Evolutionary conservation across 2,888 invertebrate genomes (phyloP).

Genomic region (Eristalis arbustorum): DNA sequence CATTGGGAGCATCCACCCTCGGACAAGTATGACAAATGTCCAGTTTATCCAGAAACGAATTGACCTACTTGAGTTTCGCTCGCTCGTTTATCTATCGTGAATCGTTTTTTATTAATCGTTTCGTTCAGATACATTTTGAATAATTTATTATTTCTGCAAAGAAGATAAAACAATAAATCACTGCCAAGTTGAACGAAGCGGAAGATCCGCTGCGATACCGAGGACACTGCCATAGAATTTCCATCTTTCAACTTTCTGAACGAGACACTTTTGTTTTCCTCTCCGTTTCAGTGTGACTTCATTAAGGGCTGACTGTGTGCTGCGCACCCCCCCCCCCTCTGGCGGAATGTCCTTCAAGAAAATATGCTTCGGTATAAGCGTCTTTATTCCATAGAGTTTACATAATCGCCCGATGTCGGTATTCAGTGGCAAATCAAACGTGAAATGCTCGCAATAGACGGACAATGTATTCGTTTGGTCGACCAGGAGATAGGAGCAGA

Average conservation of each 20-base stretch:
- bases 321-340: neutral
- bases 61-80: neutral
- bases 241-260: slow-evolving; percentile 26
- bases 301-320: slow-evolving; percentile 1
- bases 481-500: neutral
- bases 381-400: slow-evolving; percentile 10
- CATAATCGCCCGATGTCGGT: slow-evolving; percentile 34
- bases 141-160: slow-evolving; percentile 40
- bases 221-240: slow-evolving; percentile 44
- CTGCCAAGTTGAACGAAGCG: slow-evolving; percentile 31
- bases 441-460: slow-evolving; percentile 16
- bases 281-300: slow-evolving; percentile 8
- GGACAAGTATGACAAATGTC: slow-evolving; percentile 3
- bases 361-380: neutral
- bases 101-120: slow-evolving; percentile 3
- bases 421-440: slow-evolving; percentile 42
- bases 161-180: slow-evolving; percentile 36
- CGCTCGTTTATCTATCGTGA: neutral
- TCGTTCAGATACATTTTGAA: slow-evolving; percentile 33
- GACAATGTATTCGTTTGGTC: slow-evolving; percentile 17
- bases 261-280: neutral
- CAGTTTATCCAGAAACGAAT: neutral
- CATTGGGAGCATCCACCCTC: neutral
- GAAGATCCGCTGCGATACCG: slow-evolving; percentile 28
- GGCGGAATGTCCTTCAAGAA: neutral